Evolutionary conservation across 2,113 vertebrate species (phyloP).

Genomic region (Lutjanus erythropterus): DNA sequence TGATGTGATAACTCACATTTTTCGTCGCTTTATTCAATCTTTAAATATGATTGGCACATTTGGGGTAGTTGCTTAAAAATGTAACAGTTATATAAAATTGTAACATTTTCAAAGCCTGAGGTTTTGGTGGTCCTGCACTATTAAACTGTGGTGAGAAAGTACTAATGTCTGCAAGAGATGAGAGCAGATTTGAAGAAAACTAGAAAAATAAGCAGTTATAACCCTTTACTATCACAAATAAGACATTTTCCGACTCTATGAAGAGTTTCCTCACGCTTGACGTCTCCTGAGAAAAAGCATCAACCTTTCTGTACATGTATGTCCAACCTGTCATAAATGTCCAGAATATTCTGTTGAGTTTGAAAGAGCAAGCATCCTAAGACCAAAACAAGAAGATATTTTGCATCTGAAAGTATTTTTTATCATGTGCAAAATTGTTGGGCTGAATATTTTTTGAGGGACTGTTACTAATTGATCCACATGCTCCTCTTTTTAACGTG

Average conservation of each 20-base stretch:
- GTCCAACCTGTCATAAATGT: not conserved
- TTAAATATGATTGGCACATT: no score
- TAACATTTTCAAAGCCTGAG: not conserved
- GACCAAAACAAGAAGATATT: constrained; percentile 22
- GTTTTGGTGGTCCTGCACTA: not conserved
- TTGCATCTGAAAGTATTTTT: constrained; percentile 17
- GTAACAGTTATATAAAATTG: not conserved
- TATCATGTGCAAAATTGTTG: not conserved
- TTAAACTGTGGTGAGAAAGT: not conserved
- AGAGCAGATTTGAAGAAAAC: no score
- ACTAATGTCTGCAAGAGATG: not conserved
- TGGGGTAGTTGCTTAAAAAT: no score
- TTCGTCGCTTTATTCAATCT: no score
- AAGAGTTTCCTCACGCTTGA: not conserved
- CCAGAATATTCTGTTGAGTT: not conserved
- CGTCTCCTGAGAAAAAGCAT: not conserved
- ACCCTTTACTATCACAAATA: not conserved
- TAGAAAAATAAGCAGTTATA: no score
- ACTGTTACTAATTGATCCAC: constrained; percentile 26
- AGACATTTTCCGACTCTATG: not conserved
- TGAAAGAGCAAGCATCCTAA: not conserved
- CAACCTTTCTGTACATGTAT: not conserved
- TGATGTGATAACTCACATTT: no score
- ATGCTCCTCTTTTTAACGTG: constrained; percentile 23
- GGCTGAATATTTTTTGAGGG: constrained; percentile 5